Conservation (phyloP, 2,888 invertebrate species). For the Nephrocerus scutellatus region DNA sequence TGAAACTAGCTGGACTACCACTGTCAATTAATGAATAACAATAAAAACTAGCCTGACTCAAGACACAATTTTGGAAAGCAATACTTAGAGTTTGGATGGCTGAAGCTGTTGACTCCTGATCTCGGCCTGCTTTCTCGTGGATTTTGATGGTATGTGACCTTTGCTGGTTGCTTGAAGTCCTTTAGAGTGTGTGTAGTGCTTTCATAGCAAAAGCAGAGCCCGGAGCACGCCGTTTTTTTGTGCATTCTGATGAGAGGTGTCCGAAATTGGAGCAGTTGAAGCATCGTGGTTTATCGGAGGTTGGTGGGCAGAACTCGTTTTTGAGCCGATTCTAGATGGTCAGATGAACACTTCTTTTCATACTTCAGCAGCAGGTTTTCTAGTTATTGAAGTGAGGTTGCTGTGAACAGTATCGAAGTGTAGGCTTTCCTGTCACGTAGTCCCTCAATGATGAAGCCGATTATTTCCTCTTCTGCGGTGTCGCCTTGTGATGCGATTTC, state of each 20-base stretch:
- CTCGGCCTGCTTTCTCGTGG: no score
- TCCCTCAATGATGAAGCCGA: no score
- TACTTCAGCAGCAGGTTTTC: no score
- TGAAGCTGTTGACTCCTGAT: no score
- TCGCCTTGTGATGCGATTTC: no score
- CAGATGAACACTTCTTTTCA: slow-evolving; percentile 1
- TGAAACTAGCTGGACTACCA: slow-evolving; percentile 2
- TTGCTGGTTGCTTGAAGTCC: slow-evolving; percentile 1
- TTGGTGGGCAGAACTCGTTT: neutral
- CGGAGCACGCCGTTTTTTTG: neutral
- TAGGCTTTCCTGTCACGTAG: slow-evolving; percentile 3
- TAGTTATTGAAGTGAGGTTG: slow-evolving; percentile 1
- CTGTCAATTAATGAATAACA: slow-evolving; percentile 1
- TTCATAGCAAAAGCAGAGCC: slow-evolving; percentile 1
- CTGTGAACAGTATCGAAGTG: slow-evolving; percentile 3
- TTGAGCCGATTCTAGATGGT: neutral
- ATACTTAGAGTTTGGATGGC: slow-evolving; percentile 3
- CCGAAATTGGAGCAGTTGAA: no score
- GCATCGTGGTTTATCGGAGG: neutral
- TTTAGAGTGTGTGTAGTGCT: neutral
- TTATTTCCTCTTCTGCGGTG: no score
- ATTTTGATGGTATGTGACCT: no score
- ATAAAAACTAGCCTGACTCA: neutral
- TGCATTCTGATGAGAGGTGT: slow-evolving; percentile 1
- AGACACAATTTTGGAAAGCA: slow-evolving; percentile 1